phyloP scores from a whole-genome alignment of 2,888 invertebrate species.

The Erpobdella octoculata region DNA sequence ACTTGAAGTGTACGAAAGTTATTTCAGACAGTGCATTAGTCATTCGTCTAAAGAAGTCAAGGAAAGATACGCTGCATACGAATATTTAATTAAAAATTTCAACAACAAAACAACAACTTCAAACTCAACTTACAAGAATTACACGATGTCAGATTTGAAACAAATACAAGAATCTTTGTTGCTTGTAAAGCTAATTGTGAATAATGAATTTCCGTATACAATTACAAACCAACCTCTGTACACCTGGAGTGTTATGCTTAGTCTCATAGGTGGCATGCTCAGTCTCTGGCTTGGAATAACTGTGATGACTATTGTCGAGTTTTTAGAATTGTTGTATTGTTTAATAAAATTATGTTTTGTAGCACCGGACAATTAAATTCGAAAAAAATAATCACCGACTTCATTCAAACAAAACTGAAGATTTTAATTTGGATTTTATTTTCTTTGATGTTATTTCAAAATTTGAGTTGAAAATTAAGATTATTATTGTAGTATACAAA shows the following conservation, averaged over 20 bases:
- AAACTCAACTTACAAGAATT: not conserved
- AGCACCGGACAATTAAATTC: too few relatives aligned
- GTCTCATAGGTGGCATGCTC: slow-evolving; percentile 9
- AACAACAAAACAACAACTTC: not conserved
- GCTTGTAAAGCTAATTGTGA: slow-evolving; percentile 8
- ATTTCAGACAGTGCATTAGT: not conserved
- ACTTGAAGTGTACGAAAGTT: slow-evolving; percentile 5
- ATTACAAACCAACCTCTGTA: not conserved
- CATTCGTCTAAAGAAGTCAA: not conserved
- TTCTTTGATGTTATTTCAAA: not conserved
- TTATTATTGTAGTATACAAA: too few relatives aligned
- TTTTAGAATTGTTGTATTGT: slow-evolving; percentile 6
- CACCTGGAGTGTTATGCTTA: slow-evolving; percentile 7
- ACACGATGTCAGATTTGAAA: not conserved
- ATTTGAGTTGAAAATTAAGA: not conserved
- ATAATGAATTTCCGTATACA: not conserved
- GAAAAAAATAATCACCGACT: not conserved
- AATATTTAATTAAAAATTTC: too few relatives aligned
- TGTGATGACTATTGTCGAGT: slow-evolving; percentile 17
- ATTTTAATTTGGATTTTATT: not conserved
- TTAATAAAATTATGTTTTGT: not conserved
- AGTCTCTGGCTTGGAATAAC: slow-evolving; percentile 25
- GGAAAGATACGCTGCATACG: not conserved
- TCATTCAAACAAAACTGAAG: not conserved
- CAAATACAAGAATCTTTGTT: slow-evolving; percentile 6